Conservation (phyloP, 2,797 vertebrate genomes). For the Triplophysa bombifrons region DNA sequence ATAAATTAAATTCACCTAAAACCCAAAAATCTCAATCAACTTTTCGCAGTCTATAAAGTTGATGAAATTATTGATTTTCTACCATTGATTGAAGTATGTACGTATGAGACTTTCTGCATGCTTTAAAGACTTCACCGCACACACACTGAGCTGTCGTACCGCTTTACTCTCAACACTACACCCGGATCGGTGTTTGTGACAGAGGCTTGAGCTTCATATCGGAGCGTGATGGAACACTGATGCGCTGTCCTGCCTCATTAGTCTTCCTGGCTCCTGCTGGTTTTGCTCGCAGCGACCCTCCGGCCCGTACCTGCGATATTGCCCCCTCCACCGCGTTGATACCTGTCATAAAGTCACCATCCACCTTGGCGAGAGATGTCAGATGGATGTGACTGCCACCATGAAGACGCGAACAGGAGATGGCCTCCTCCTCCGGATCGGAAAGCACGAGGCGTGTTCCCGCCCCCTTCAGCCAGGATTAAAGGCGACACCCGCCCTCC, state of each 20-base stretch:
- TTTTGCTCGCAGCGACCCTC: constrained; percentile 42
- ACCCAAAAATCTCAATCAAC: neutral
- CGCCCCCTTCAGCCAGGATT: constrained; percentile 84
- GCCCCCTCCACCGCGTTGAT: constrained; percentile 61
- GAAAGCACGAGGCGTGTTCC: constrained; percentile 58
- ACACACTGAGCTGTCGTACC: constrained; percentile 59
- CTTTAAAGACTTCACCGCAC: neutral
- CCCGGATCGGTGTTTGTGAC: constrained; percentile 42
- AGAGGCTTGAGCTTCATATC: constrained; percentile 36
- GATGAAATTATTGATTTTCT: constrained; percentile 29
- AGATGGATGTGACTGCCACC: constrained; percentile 87
- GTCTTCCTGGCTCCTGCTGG: constrained; percentile 42
- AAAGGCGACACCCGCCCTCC: constrained; percentile 79
- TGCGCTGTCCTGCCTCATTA: constrained; percentile 67
- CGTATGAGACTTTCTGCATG: neutral
- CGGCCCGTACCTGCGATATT: constrained; percentile 45
- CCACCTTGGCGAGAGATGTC: constrained; percentile 82
- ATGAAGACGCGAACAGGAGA: constrained; percentile 75
- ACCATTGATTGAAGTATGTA: constrained; percentile 9
- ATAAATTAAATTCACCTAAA: neutral
- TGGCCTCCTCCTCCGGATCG: constrained; percentile 54
- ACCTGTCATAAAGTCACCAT: constrained; percentile 78
- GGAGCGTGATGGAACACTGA: constrained; percentile 31
- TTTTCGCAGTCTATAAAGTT: neutral
- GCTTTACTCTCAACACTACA: constrained; percentile 56